Conservation (phyloP, 1,140 invertebrate genomes). For the Homalodisca vitripennis region DNA sequence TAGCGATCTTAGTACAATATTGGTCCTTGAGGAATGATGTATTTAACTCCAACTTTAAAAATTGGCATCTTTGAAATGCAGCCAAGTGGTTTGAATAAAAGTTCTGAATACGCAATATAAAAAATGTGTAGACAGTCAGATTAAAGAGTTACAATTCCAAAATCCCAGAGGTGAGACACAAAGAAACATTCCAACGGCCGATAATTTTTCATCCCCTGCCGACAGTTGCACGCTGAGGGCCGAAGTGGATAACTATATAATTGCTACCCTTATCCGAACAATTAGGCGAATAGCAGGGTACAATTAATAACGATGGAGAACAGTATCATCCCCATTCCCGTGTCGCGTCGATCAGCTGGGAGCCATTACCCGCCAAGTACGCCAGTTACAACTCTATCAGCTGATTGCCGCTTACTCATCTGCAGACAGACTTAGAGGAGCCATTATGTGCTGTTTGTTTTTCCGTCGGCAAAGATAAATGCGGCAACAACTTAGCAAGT, state of each 20-base stretch:
- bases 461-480: constrained; percentile 5
- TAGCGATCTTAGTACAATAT: too few relatives aligned
- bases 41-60: too few relatives aligned
- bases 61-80: too few relatives aligned
- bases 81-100: too few relatives aligned
- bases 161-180: too few relatives aligned
- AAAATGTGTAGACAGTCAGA: too few relatives aligned
- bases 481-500: neutral
- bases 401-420: constrained; percentile 11
- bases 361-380: too few relatives aligned
- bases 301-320: neutral
- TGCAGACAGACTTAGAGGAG: constrained; percentile 11
- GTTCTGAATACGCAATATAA: too few relatives aligned
- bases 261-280: constrained; percentile 5
- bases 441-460: constrained; percentile 7
- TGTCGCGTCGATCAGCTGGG: too few relatives aligned
- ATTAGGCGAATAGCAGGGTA: neutral
- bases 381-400: neutral
- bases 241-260: constrained; percentile 8
- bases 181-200: neutral
- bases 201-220: constrained; percentile 1
- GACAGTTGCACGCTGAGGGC: neutral
- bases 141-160: too few relatives aligned
- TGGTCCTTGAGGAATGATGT: too few relatives aligned
- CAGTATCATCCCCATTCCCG: too few relatives aligned